A percentile compares a stretch with the other conserved stretches of the same genome.
Conservation (phyloP, 2,113 vertebrate species). For the Phoenicopterus ruber region DNA sequence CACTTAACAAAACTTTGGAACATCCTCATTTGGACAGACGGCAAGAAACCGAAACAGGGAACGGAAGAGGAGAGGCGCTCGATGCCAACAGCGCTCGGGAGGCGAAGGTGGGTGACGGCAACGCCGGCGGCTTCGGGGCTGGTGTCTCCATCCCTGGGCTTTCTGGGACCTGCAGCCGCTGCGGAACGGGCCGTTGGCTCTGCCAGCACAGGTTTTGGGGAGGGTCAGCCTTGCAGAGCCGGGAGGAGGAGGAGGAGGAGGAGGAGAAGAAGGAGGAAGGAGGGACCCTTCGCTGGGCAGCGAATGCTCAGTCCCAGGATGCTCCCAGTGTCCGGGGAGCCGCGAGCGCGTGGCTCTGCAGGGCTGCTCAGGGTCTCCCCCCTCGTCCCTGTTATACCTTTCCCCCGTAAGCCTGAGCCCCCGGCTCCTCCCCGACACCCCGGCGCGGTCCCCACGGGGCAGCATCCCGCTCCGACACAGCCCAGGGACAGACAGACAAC, state of each 20-base stretch:
- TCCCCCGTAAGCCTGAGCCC: rapidly evolving
- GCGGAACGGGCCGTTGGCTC: rapidly evolving
- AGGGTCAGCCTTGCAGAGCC: not conserved
- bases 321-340: too few relatives aligned
- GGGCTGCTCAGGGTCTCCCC: not conserved
- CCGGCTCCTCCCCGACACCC: not conserved
- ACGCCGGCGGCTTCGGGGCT: not conserved
- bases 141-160: not conserved
- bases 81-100: rapidly evolving
- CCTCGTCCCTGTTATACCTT: not conserved
- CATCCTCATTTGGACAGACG: conserved; percentile 19
- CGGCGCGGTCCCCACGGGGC: rapidly evolving
- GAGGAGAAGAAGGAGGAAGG: not conserved
- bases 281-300: not conserved
- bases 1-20: conserved; percentile 68
- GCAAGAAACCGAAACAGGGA: not conserved
- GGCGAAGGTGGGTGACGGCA: not conserved
- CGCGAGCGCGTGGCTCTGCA: rapidly evolving
- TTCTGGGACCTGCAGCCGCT: rapidly evolving
- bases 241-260: not conserved
- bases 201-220: rapidly evolving
- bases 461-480: not conserved
- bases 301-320: not conserved
- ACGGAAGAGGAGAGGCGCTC: not conserved
- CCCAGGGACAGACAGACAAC: not conserved